Evolutionary conservation across 2,113 vertebrate species (phyloP).

Genomic region (Melanostigma gelatinosum): DNA sequence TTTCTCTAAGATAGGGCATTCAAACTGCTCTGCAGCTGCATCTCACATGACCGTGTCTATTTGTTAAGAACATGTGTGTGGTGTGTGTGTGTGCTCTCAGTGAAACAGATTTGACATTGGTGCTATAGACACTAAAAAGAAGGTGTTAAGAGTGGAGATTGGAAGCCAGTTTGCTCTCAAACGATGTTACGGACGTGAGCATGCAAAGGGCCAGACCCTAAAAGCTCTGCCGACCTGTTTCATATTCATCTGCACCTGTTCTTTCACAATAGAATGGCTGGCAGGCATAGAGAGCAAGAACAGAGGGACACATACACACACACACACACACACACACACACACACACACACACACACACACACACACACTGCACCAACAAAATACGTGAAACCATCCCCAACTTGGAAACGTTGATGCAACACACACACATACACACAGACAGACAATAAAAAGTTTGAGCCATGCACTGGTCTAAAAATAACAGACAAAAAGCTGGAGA

Average conservation of each 20-base stretch:
- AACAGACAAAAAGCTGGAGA: conserved; percentile 11
- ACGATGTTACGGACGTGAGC: conserved; percentile 37
- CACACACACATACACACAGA: conserved; percentile 21
- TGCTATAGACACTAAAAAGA: conserved; percentile 34
- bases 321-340: conserved; percentile 39
- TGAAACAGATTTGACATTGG: conserved; percentile 24
- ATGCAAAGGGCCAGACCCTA: conserved; percentile 38
- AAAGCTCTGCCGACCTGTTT: conserved; percentile 63
- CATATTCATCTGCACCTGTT: conserved; percentile 77
- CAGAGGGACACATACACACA: conserved; percentile 28
- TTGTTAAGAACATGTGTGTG: background rate
- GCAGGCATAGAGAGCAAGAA: conserved; percentile 55
- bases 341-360: conserved; percentile 31
- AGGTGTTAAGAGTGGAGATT: conserved; percentile 23
- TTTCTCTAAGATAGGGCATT: background rate
- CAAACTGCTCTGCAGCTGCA: background rate
- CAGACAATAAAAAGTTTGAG: conserved; percentile 17
- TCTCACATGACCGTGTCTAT: background rate
- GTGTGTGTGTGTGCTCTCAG: conserved; percentile 22
- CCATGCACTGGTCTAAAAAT: conserved; percentile 16
- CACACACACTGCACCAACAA: conserved; percentile 10
- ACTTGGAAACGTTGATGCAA: conserved; percentile 36
- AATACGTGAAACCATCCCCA: conserved; percentile 16
- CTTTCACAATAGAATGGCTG: conserved; percentile 55
- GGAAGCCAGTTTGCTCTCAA: conserved; percentile 26